Evolutionary conservation across 2,797 vertebrate species (phyloP).

Genomic region (Borostomias antarcticus): DNA sequence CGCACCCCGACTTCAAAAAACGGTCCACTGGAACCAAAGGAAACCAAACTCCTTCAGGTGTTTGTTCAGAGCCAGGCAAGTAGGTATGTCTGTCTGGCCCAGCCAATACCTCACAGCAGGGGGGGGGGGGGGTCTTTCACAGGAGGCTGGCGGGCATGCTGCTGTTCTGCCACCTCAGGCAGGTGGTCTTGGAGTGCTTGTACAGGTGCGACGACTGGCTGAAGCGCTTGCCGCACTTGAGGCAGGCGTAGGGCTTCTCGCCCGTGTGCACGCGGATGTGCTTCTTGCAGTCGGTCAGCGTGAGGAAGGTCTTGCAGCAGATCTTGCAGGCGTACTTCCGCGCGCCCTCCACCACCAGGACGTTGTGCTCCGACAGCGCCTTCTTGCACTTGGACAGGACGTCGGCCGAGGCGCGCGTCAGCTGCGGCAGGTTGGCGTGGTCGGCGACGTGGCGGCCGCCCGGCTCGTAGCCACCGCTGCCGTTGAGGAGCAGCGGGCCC

Average conservation of each 20-base stretch:
- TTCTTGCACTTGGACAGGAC: conserved; percentile 99
- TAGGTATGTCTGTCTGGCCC: neutral
- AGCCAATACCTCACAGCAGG: neutral
- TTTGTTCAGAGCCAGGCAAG: too few relatives aligned
- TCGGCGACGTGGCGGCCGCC: conserved; percentile 51
- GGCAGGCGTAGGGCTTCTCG: conserved; percentile 96
- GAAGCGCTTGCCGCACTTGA: conserved; percentile 97
- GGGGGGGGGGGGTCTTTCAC: conserved; percentile 45
- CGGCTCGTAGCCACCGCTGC: conserved; percentile 72
- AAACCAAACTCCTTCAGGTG: neutral
- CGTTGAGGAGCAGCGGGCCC: conserved; percentile 80
- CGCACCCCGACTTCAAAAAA: neutral
- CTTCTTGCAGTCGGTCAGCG: conserved; percentile 98
- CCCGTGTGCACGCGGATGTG: conserved; percentile 98
- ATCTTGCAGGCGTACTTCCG: conserved; percentile 98
- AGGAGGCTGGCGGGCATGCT: conserved; percentile 89
- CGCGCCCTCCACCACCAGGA: conserved; percentile 95
- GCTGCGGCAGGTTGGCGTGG: conserved; percentile 81
- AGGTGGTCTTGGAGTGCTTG: conserved; percentile 98
- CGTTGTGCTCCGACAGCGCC: conserved; percentile 97
- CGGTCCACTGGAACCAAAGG: neutral
- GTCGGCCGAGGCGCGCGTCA: conserved; percentile 93
- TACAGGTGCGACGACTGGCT: conserved; percentile 98
- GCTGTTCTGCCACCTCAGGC: conserved; percentile 95
- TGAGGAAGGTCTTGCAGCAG: conserved; percentile 98